These are phyloP conservation scores for Amiota mariae DNA, from an alignment of 2,888 invertebrate genomes.

Conservation along the genomic window DNA sequence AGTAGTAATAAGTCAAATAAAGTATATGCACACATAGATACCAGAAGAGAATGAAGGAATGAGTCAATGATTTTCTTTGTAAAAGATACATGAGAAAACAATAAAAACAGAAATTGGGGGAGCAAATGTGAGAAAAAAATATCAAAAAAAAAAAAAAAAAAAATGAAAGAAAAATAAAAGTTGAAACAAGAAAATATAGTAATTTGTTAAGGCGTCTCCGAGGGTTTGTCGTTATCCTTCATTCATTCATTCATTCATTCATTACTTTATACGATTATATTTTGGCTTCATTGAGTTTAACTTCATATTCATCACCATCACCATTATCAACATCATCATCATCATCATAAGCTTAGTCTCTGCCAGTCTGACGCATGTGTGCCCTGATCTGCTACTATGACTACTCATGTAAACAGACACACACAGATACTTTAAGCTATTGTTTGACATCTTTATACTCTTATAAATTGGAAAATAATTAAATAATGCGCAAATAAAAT, in stretches of 20 bases:
- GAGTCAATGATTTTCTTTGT: neutral
- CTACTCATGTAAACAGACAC: neutral
- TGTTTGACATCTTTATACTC: neutral
- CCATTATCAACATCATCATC: no score
- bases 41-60: neutral
- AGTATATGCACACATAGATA: slow-evolving; percentile 12
- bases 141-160: neutral
- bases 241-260: no score
- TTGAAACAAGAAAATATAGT: slow-evolving; percentile 12
- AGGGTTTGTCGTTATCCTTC: neutral
- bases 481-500: slow-evolving; percentile 18
- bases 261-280: no score
- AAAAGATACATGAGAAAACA: neutral
- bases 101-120: neutral
- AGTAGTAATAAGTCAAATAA: slow-evolving; percentile 39
- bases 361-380: neutral
- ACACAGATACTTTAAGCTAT: neutral
- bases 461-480: slow-evolving; percentile 24
- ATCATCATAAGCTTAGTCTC: neutral
- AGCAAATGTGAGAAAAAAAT: neutral
- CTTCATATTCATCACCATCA: no score
- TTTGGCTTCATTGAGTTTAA: no score
- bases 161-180: neutral
- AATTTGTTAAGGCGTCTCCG: neutral
- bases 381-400: neutral